These are phyloP conservation scores for Sitobion miscanthi DNA, from an alignment of 1,140 invertebrate species.

Conservation along the genomic window DNA sequence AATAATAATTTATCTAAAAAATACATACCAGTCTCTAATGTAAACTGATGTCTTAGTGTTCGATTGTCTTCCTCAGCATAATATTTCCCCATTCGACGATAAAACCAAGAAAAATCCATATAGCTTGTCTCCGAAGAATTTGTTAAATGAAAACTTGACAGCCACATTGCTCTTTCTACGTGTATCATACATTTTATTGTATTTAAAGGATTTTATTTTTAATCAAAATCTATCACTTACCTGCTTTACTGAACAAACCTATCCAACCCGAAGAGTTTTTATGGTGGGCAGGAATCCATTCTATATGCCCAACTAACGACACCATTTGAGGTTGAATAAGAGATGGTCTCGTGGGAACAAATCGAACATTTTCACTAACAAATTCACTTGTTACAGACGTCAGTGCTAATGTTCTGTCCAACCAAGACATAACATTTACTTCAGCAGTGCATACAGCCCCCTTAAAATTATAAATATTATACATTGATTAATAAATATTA, in stretches of 20 bases:
- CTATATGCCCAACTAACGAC: slow-evolving; percentile 49
- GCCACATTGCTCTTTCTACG: slow-evolving; percentile 50
- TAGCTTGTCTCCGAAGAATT: slow-evolving; percentile 50
- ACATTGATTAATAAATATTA: neutral
- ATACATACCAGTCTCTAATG: slow-evolving; percentile 43
- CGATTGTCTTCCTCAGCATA: slow-evolving; percentile 48
- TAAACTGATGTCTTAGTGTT: slow-evolving; percentile 45
- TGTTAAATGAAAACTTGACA: slow-evolving; percentile 48
- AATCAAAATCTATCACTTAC: neutral
- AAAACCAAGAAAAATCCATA: slow-evolving; percentile 56
- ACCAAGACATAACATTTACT: slow-evolving; percentile 55
- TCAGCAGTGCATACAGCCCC: slow-evolving; percentile 48
- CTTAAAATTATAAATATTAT: slow-evolving; percentile 1
- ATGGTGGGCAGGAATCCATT: slow-evolving; percentile 52
- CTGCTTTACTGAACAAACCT: slow-evolving; percentile 43
- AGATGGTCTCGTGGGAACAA: slow-evolving; percentile 47
- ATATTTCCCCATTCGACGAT: slow-evolving; percentile 54
- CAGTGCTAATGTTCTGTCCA: slow-evolving; percentile 49
- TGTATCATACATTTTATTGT: neutral
- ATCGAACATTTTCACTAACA: slow-evolving; percentile 52
- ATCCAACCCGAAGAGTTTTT: slow-evolving; percentile 49
- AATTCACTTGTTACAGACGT: slow-evolving; percentile 54
- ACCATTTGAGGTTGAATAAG: slow-evolving; percentile 51
- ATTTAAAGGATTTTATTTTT: neutral
- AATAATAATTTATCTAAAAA: neutral